Base-by-base conservation (phyloP, 1,140 invertebrate species). In the Tribolium castaneum region DNA sequence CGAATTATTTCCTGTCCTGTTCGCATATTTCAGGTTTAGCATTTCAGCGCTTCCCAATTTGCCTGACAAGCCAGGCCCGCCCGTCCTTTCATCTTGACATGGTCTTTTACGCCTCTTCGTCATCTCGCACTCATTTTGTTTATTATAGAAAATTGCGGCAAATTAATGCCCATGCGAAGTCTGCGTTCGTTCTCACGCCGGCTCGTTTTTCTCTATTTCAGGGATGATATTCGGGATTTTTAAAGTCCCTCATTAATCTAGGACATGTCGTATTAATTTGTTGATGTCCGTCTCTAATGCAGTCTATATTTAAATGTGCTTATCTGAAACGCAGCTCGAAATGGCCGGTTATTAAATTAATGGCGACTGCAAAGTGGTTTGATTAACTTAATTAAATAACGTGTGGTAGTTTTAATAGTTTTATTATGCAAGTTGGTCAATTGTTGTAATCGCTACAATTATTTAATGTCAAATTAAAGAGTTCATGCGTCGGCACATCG, bases 41-140 rank as follows among this genome's bases (percentile, higher is more conserved):
- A 78, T 80, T 80, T 80, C 79, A 76, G 70, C 77, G 80, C 79
- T 75, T 81, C 78, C 80, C 78, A 80, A 81, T 80, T 81, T 80
- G 80, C 80, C 54, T 80, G 80, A 77, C 80, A 78, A 78, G 76
- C n/a, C 59, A n/a, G 25, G 45, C 70, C 81, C 80, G 52, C 81
- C 76, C 73, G 54, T 52, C 25, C 79, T 82, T 82, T 80, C 75
- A 80, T 80, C 75, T 80, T 54, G 14, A 16, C 75, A 66, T 59
- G 45, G 71, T 52, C 14, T 73, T 72, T 73, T 51, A 73, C 71
- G 71, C 71, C 71, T 73, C 70, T 56, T 73, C 49, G 45, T 77
- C 75, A 74, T 77, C 73, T 76, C 76, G 76, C 56, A 76, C 80
- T 80, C 77, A 80, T 77, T 80, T 78, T 78, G 76, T 75, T 80